These are phyloP conservation scores for Erpobdella octoculata DNA, from an alignment of 2,888 invertebrate genomes.

Conservation along the genomic window DNA sequence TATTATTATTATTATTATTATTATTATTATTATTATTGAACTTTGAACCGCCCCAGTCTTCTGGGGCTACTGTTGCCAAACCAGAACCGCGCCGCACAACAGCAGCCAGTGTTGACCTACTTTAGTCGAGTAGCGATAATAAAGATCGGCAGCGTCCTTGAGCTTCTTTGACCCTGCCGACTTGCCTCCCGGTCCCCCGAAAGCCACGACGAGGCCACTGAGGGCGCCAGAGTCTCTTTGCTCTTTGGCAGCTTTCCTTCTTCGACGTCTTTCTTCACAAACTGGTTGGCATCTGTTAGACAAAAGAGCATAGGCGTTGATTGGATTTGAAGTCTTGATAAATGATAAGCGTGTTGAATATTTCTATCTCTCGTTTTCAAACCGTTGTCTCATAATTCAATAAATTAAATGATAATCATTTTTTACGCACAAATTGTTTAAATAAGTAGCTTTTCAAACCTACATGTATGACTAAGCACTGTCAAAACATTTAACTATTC, in stretches of 20 bases:
- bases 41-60: no score
- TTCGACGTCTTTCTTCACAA: background rate
- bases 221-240: conserved; percentile 1
- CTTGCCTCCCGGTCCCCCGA: conserved; percentile 24
- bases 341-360: no score
- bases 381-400: no score
- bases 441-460: no score
- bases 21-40: background rate
- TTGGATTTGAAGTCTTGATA: no score
- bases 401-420: no score
- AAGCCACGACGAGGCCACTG: conserved; percentile 16
- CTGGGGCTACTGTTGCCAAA: no score
- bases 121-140: conserved; percentile 32
- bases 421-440: no score
- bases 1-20: background rate
- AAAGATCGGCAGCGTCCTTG: conserved; percentile 27
- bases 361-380: no score
- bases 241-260: conserved; percentile 13
- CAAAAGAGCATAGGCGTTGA: no score
- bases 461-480: no score
- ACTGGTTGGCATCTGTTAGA: conserved; percentile 12
- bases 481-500: no score
- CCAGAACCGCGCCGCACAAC: background rate
- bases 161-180: conserved; percentile 23
- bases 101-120: conserved; percentile 9